These are phyloP conservation scores for Zosterops borbonicus DNA, from an alignment of 2,113 vertebrate species.

Conservation along the genomic window DNA sequence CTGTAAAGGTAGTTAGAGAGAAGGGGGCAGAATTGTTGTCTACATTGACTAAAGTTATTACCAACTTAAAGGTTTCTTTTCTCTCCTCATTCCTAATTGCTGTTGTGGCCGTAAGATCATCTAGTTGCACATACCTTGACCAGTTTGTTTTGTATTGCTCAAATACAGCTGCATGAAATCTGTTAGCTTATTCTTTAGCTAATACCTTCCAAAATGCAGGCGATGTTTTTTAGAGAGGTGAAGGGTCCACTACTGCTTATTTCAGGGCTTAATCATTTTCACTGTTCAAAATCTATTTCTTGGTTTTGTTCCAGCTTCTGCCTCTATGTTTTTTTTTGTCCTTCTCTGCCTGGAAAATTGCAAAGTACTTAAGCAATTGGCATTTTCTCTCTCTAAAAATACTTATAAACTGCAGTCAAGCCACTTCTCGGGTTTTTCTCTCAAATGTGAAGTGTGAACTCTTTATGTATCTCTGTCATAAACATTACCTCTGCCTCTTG, in stretches of 20 bases:
- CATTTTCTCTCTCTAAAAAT: not conserved
- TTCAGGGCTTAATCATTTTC: not conserved
- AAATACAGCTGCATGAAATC: not conserved
- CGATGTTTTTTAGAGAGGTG: not conserved
- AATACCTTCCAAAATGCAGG: not conserved
- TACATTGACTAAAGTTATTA: not conserved
- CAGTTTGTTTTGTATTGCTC: not conserved
- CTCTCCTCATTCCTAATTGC: not conserved
- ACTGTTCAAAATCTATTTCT: not conserved
- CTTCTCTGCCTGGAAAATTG: not conserved
- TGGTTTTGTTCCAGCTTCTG: not conserved
- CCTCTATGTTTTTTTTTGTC: not conserved
- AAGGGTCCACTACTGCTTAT: not conserved
- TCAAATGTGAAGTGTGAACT: not conserved
- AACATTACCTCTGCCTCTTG: not conserved
- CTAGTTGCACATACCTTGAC: not conserved
- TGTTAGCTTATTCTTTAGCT: not conserved
- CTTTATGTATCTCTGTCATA: not conserved
- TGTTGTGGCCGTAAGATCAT: not conserved
- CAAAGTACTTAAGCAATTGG: not conserved
- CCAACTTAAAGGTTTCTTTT: not conserved
- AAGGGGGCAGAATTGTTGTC: fast-evolving
- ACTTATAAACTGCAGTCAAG: not conserved
- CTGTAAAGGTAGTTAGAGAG: not conserved
- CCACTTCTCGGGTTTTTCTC: not conserved